These are phyloP conservation scores for Motacilla tschutschensis DNA, from an alignment of 2,113 vertebrate species.

Conservation along the genomic window DNA sequence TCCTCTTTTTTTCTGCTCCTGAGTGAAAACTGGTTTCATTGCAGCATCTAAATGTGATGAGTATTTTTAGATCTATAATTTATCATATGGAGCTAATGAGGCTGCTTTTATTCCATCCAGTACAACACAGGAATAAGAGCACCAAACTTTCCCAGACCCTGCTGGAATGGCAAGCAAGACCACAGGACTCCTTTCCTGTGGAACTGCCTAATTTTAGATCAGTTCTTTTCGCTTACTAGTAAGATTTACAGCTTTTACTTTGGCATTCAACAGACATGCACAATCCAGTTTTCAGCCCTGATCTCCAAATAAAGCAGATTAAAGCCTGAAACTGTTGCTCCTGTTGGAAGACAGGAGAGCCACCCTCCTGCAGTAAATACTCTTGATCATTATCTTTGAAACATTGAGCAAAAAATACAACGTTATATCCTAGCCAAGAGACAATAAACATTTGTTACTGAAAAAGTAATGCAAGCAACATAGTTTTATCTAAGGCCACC, in stretches of 20 bases:
- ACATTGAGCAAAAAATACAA: neutral
- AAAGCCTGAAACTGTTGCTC: constrained; percentile 7
- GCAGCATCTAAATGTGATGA: neutral
- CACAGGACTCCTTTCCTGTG: neutral
- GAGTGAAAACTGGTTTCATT: constrained; percentile 15
- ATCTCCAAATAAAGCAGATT: neutral
- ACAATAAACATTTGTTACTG: neutral
- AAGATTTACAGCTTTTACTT: constrained; percentile 1
- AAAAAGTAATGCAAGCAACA: neutral
- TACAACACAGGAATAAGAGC: neutral
- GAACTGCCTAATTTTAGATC: neutral
- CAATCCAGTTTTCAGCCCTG: neutral
- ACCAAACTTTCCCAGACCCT: neutral
- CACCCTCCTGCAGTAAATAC: neutral
- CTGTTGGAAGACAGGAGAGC: neutral
- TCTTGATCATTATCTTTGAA: constrained; percentile 18
- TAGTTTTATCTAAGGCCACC: neutral
- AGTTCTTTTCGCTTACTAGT: neutral
- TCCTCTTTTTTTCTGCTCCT: neutral
- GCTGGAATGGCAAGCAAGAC: neutral
- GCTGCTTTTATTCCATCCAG: neutral
- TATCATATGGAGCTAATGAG: constrained; percentile 16
- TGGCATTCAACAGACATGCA: neutral
- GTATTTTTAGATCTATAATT: constrained; percentile 36
- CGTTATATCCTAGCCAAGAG: neutral